Percentiles rank a stretch among this genome's conserved stretches.
These are phyloP conservation scores for Flexamia atlantica DNA, from an alignment of 2,888 invertebrate species.

Conservation along the genomic window DNA sequence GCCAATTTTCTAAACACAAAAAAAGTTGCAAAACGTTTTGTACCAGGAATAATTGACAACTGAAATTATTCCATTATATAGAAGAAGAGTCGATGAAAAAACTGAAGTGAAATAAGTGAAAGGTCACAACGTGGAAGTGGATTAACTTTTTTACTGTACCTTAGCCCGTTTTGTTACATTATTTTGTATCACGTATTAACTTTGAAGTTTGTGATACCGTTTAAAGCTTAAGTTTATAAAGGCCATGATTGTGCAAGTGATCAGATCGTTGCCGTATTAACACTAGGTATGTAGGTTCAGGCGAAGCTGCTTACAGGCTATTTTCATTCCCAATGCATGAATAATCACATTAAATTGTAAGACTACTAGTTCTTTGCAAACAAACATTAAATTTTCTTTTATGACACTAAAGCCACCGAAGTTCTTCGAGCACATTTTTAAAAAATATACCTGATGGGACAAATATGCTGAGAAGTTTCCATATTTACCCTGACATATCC, in stretches of 20 bases:
- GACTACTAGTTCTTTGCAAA: slow-evolving; percentile 72
- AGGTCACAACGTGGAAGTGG: background rate
- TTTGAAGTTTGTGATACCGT: slow-evolving; percentile 41
- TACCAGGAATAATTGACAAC: slow-evolving; percentile 32
- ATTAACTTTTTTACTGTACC: slow-evolving; percentile 33
- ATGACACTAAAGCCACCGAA: slow-evolving; percentile 51
- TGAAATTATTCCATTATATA: slow-evolving; percentile 14
- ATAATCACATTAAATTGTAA: slow-evolving; percentile 70
- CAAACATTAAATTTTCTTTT: slow-evolving; percentile 62
- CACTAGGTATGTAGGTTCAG: slow-evolving; percentile 71
- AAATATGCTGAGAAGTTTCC: slow-evolving; percentile 44
- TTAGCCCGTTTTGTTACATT: slow-evolving; percentile 9
- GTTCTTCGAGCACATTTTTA: slow-evolving; percentile 7
- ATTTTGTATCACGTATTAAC: slow-evolving; percentile 46
- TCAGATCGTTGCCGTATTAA: slow-evolving; percentile 9
- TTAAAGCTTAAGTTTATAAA: slow-evolving; percentile 39
- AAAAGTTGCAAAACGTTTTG: slow-evolving; percentile 71
- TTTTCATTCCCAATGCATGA: slow-evolving; percentile 69
- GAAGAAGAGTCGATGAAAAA: slow-evolving; percentile 1
- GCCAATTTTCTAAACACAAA: slow-evolving; percentile 72
- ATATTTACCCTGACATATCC: slow-evolving; percentile 54
- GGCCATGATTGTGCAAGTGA: slow-evolving; percentile 34
- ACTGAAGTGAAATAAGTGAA: background rate
- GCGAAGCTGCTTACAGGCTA: slow-evolving; percentile 73
- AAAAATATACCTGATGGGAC: slow-evolving; percentile 46